Percentiles rank a stretch among this genome's conserved stretches.
Conservation (phyloP, 1,140 invertebrate genomes). For the Melitaea cinxia region DNA sequence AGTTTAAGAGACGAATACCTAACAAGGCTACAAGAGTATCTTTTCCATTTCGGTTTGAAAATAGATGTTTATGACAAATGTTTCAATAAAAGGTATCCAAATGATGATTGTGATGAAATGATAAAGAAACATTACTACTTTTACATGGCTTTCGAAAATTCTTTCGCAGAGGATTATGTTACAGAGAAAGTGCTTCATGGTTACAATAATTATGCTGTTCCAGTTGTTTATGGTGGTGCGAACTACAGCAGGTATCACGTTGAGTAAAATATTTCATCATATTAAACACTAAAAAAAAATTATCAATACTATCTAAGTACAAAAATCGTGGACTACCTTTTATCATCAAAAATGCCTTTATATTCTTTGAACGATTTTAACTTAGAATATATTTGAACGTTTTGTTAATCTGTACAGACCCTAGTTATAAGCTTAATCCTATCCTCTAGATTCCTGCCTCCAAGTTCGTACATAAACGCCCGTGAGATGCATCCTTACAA, state of each 20-base stretch:
- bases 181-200: conserved; percentile 84
- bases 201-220: conserved; percentile 75
- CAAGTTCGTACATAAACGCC: conserved; percentile 58
- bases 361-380: too few relatives aligned
- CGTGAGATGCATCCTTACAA: conserved; percentile 46
- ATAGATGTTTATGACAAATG: conserved; percentile 87
- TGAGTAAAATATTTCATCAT: neutral
- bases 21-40: conserved; percentile 81
- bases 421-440: neutral
- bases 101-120: conserved; percentile 62
- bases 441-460: conserved; percentile 55
- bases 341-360: too few relatives aligned
- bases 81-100: conserved; percentile 57
- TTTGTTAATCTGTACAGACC: neutral
- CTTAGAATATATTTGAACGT: too few relatives aligned
- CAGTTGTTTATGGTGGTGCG: conserved; percentile 77
- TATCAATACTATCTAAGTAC: neutral
- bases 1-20: conserved; percentile 84
- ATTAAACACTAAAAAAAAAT: neutral
- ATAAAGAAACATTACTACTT: conserved; percentile 83
- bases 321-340: neutral
- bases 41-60: conserved; percentile 62
- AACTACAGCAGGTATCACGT: conserved; percentile 51
- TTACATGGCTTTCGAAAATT: conserved; percentile 87
- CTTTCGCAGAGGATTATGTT: conserved; percentile 83